Conservation (phyloP, 1,140 invertebrate species). For the Drosophila suzukii region DNA sequence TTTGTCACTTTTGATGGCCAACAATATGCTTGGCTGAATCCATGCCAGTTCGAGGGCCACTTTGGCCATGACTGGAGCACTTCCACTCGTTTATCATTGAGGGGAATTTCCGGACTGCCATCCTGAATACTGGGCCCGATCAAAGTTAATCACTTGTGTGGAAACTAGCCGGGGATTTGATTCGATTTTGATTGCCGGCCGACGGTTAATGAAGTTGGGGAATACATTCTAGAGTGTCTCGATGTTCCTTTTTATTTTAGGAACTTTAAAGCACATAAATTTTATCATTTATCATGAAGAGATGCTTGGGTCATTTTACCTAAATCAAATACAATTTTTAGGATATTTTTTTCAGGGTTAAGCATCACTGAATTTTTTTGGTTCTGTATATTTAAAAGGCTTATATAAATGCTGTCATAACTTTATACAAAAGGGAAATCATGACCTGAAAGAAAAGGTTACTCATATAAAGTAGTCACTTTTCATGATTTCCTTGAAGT, state of each 20-base stretch:
- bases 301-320: no score
- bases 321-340: no score
- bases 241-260: neutral
- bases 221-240: constrained; percentile 3
- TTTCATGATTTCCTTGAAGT: neutral
- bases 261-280: neutral
- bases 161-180: constrained; percentile 42
- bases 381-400: no score
- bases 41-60: constrained; percentile 30
- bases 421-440: no score
- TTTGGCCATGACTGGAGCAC: constrained; percentile 12
- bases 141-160: constrained; percentile 47
- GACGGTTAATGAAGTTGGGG: constrained; percentile 39
- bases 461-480: no score
- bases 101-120: constrained; percentile 24
- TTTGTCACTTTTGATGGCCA: constrained; percentile 41
- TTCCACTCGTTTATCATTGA: constrained; percentile 50
- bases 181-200: constrained; percentile 37
- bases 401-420: no score
- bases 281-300: no score
- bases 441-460: no score
- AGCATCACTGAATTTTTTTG: no score
- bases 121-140: constrained; percentile 27
- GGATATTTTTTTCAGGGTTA: no score
- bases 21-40: constrained; percentile 40